Percentiles rank a stretch among this genome's conserved stretches.
Evolutionary conservation across 2,113 vertebrate species (phyloP).

Genomic region (Brevimyrus niger): DNA sequence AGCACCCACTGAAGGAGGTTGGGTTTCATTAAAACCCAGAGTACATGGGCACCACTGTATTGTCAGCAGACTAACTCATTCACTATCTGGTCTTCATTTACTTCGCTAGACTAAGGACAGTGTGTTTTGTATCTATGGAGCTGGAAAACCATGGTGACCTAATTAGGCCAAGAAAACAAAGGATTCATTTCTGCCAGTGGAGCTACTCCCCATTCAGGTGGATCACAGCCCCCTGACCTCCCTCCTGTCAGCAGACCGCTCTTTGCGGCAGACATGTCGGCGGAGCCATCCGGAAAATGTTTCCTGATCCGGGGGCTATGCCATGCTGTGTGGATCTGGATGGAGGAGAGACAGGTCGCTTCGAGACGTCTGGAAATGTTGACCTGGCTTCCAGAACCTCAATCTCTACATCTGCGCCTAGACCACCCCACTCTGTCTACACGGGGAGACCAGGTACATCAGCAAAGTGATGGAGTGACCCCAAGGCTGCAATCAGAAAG

Average conservation of each 20-base stretch:
- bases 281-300: background rate
- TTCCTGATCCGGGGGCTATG: background rate
- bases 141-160: background rate
- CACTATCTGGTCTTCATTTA: background rate
- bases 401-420: background rate
- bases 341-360: background rate
- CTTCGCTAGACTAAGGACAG: background rate
- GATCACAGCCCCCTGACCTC: background rate
- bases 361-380: background rate
- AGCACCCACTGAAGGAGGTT: background rate
- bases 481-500: background rate
- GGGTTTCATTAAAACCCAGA: background rate
- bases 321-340: background rate
- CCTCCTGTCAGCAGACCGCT: background rate
- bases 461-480: background rate
- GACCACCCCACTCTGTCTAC: background rate
- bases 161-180: background rate
- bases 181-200: background rate
- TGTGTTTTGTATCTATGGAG: background rate
- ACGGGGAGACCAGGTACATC: background rate
- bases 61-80: background rate
- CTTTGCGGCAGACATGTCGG: background rate
- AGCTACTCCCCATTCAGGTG: background rate
- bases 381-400: background rate
- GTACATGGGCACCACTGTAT: background rate